phyloP scores from a whole-genome alignment of 1,140 invertebrate genomes.

The Periplaneta americana region DNA sequence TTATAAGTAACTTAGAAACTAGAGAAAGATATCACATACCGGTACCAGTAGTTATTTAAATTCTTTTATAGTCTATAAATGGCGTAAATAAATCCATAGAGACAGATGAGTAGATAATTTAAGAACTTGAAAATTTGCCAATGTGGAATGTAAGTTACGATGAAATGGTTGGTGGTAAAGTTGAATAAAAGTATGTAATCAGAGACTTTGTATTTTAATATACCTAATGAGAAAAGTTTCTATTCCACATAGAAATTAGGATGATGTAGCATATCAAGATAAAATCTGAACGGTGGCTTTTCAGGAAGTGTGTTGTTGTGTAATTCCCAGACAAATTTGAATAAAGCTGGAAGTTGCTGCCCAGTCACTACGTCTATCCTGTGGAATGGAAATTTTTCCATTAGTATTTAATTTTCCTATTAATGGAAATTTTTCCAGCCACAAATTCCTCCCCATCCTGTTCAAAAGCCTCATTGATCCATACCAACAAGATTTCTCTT shows the following conservation, averaged over 20 bases:
- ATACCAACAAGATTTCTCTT: too few relatives aligned
- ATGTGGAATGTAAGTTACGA: background rate
- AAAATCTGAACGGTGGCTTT: background rate
- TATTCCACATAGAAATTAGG: slow-evolving; percentile 18
- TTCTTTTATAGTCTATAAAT: too few relatives aligned
- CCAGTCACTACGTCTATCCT: background rate
- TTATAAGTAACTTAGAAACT: too few relatives aligned
- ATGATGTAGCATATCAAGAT: background rate
- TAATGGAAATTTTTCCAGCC: slow-evolving; percentile 45
- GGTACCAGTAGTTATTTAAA: too few relatives aligned
- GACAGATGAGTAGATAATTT: too few relatives aligned
- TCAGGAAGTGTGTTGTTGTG: background rate
- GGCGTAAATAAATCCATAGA: too few relatives aligned
- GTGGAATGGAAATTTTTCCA: slow-evolving; percentile 27
- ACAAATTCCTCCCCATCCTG: background rate
- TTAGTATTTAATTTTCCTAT: slow-evolving; percentile 30
- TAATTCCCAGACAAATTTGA: too few relatives aligned
- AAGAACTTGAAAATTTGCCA: background rate
- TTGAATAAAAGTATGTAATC: background rate
- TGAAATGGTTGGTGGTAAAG: background rate
- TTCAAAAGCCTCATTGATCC: too few relatives aligned
- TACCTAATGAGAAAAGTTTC: slow-evolving; percentile 16
- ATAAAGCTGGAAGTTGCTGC: background rate
- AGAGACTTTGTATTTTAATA: background rate
- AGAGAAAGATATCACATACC: too few relatives aligned